These are phyloP conservation scores for Panthera uncia DNA, from an alignment of 2,113 vertebrate genomes.

Conservation along the genomic window DNA sequence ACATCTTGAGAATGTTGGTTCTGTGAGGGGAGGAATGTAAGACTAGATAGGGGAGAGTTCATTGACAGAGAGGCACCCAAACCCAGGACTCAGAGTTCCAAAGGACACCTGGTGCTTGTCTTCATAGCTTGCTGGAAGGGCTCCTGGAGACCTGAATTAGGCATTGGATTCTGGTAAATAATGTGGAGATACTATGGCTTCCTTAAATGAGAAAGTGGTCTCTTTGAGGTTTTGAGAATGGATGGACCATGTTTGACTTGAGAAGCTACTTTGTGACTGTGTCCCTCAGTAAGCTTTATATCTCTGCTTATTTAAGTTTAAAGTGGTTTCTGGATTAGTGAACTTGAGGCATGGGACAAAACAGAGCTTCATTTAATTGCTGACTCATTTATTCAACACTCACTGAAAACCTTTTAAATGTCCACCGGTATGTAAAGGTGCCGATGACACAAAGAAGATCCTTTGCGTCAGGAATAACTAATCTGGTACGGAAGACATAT, in stretches of 20 bases:
- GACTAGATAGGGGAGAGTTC: not conserved
- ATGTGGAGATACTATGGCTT: not conserved
- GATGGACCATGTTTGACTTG: not conserved
- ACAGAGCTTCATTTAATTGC: not conserved
- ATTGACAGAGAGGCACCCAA: not conserved
- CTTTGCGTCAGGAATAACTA: not conserved
- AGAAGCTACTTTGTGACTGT: not conserved
- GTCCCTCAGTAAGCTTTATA: not conserved
- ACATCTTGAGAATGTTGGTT: not conserved
- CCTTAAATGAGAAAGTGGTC: not conserved
- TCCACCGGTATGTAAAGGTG: not conserved
- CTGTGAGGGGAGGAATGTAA: not conserved
- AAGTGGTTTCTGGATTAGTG: not conserved
- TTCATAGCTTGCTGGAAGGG: not conserved
- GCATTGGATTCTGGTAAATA: not conserved
- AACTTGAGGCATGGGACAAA: not conserved
- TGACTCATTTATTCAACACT: not conserved
- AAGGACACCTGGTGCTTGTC: not conserved
- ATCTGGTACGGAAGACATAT: not conserved
- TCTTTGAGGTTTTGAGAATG: not conserved
- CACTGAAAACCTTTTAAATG: not conserved
- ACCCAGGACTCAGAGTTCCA: not conserved
- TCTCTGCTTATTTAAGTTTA: constrained; percentile 1
- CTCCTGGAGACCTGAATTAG: not conserved
- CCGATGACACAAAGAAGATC: not conserved